Percentiles rank a stretch among this genome's conserved stretches.
phyloP scores from a whole-genome alignment of 1,140 invertebrate genomes.

The Philopotamus ludificatus region DNA sequence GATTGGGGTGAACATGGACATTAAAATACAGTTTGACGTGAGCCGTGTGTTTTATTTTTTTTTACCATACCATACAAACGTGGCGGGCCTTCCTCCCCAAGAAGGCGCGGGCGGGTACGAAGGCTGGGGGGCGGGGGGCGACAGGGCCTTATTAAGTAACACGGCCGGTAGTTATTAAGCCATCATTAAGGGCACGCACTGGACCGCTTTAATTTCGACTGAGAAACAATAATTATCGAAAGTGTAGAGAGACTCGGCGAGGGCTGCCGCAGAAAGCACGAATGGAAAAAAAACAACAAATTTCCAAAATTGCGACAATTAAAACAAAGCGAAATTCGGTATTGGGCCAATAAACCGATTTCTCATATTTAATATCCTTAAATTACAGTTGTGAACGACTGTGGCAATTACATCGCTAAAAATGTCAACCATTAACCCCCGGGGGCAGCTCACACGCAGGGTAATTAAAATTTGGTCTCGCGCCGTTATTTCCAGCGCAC shows the following conservation, averaged over 20 bases:
- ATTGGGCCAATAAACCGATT: too few species aligned
- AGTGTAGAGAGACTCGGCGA: too few species aligned
- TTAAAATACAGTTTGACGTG: constrained; percentile 37
- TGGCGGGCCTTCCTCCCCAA: neutral
- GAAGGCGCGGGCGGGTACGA: neutral
- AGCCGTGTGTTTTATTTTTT: constrained; percentile 12
- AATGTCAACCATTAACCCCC: neutral
- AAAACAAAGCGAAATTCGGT: too few species aligned
- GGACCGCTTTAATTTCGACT: constrained; percentile 25
- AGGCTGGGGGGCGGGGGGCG: constrained; percentile 14
- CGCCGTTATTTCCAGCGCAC: constrained; percentile 5
- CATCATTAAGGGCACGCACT: constrained; percentile 40
- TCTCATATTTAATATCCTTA: too few species aligned
- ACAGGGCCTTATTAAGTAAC: constrained; percentile 30
- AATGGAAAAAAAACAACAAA: constrained; percentile 1
- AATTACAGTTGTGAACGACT: too few species aligned
- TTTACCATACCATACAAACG: neutral
- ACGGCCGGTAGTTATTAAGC: constrained; percentile 38
- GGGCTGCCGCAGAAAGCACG: too few species aligned
- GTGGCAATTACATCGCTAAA: too few species aligned
- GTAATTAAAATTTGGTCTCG: constrained; percentile 35
- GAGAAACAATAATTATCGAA: constrained; percentile 10
- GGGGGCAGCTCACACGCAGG: neutral
- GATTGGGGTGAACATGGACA: constrained; percentile 39
- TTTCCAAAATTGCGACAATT: too few species aligned